Evolutionary conservation across 2,797 vertebrate genomes (phyloP), one percentile per base, ranked within the genome.

Genomic region (Chaenodraco wilsoni): DNA sequence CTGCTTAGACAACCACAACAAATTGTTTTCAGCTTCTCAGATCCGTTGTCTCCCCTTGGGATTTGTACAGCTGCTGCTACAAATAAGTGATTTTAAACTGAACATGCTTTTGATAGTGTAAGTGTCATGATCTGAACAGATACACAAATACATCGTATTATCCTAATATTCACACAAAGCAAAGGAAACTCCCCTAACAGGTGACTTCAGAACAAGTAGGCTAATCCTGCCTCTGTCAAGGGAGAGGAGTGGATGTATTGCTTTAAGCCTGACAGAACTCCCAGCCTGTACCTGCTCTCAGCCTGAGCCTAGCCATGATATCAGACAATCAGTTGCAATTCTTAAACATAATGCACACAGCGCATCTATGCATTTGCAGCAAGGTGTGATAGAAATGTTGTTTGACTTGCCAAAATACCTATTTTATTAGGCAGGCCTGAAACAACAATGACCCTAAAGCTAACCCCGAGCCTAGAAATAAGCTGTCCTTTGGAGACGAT

Each of bases 231-330:
- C 44, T 60, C 72, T 76, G 78, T 81, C 60, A n/a, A 71, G 70
- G 72, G 78, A 87, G 69, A 70, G 65, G 60, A 65, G 87, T 76
- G 88, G 86, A 81, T 86, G 87, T 90, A 86, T 67, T 51, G 60
- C 73, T 78, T 81, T 78, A 88, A 89, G 68, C 63, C 69, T 31
- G 60, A 60, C 63, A 83, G 83, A 83, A 85, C 74, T 86, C 68
- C 19, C 72, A 72, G 83, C 60, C 63, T 85, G 84, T 80, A 79
- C 75, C 57, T 69, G 57, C 72, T 79, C 73, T 74, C 63, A 81
- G 70, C 70, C 51, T 46, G 10, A 65, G 59, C 65, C 56, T 79
- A 41, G 62, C 50, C 45, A 74, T 74, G 66, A 56, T 79, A 66
- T 72, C 3, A 3, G 65, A n/a, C 68, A 77, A 83, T 86, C 27